Evolutionary conservation across 2,888 invertebrate genomes (phyloP).

Genomic region (Drosophila fungiperda): DNA sequence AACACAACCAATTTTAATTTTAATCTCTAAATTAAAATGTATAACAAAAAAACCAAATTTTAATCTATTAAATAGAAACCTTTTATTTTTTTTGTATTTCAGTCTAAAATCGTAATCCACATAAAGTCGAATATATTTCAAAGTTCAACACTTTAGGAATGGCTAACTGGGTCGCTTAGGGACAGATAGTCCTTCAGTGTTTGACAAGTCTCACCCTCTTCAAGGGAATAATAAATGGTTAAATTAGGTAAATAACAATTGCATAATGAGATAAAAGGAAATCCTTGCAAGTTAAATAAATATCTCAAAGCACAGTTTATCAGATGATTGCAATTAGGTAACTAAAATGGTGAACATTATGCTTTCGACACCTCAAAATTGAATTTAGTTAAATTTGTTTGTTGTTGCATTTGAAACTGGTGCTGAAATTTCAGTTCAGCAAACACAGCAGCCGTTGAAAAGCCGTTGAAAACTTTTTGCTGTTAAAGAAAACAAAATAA

Average conservation of each 20-base stretch:
- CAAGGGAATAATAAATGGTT: neutral
- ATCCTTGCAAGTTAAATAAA: neutral
- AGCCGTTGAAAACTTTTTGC: constrained; percentile 67
- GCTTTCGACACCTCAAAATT: neutral
- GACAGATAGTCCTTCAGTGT: neutral
- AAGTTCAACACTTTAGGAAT: neutral
- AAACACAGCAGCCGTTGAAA: constrained; percentile 38
- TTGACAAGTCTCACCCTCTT: neutral
- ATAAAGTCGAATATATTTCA: neutral
- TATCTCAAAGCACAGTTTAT: neutral
- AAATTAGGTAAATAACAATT: neutral
- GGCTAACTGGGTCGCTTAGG: neutral
- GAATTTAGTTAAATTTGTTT: neutral
- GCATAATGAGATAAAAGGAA: neutral
- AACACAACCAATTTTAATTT: neutral
- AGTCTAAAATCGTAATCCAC: neutral
- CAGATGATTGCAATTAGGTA: neutral
- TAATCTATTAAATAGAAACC: neutral
- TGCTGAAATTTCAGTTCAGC: constrained; percentile 5
- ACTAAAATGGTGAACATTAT: neutral
- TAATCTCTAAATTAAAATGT: neutral
- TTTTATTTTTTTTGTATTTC: neutral
- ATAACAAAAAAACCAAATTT: neutral
- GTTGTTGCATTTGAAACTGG: neutral
- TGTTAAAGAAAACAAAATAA: constrained; percentile 75